phyloP scores from a whole-genome alignment of 2,797 vertebrate genomes.

The Hylomyscus alleni region DNA sequence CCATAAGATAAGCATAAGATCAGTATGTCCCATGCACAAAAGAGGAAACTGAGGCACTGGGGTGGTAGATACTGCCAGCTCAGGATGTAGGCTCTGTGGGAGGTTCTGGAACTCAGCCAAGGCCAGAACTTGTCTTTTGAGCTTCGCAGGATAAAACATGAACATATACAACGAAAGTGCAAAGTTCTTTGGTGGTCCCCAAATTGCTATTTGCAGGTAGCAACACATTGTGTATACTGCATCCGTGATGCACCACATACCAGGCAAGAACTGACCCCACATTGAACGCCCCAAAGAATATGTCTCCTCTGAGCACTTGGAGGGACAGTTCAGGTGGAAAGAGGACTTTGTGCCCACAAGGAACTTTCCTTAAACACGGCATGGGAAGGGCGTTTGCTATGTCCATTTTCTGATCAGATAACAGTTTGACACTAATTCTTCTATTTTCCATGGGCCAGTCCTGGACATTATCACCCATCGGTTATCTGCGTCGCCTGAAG shows the following conservation, averaged over 20 bases:
- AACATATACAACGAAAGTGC: accelerated
- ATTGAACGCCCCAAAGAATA: neutral
- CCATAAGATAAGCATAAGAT: accelerated
- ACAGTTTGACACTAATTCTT: slow-evolving; percentile 77
- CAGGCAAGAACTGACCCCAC: neutral
- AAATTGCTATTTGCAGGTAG: neutral
- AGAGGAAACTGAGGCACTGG: slow-evolving; percentile 17
- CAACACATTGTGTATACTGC: neutral
- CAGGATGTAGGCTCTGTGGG: neutral
- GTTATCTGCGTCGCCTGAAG: slow-evolving; percentile 96
- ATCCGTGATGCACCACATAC: accelerated
- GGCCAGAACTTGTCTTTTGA: neutral
- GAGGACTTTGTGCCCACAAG: neutral
- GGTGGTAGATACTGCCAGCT: neutral
- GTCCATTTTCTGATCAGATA: slow-evolving; percentile 85
- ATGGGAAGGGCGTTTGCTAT: slow-evolving; percentile 70
- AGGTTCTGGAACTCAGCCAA: neutral
- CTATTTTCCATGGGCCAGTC: slow-evolving; percentile 86
- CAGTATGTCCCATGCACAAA: neutral
- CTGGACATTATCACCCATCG: slow-evolving; percentile 87
- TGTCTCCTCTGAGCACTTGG: neutral
- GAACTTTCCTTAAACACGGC: slow-evolving; percentile 55
- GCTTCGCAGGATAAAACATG: neutral
- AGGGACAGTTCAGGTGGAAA: neutral
- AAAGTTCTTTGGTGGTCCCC: neutral